These are phyloP conservation scores for Nebria ingens DNA, from an alignment of 1,140 invertebrate species.

Conservation along the genomic window DNA sequence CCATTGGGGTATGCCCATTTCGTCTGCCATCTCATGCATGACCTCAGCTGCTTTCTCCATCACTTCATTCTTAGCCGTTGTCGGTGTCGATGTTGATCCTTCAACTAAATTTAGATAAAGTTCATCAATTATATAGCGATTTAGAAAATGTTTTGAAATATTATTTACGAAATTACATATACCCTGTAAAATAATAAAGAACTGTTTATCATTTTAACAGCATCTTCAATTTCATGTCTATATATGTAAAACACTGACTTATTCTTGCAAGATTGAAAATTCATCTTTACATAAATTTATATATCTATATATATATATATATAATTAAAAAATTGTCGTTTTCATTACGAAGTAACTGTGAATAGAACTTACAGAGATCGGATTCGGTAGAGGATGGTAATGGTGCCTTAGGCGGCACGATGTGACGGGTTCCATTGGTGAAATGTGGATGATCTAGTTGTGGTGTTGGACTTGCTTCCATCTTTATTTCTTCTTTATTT, in stretches of 20 bases:
- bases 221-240: not conserved
- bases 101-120: too few species aligned
- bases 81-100: constrained; percentile 19
- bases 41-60: constrained; percentile 24
- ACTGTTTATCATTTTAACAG: not conserved
- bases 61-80: constrained; percentile 14
- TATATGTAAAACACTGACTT: not conserved
- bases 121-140: too few species aligned
- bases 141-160: too few species aligned
- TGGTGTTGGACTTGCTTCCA: not conserved
- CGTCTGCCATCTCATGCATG: constrained; percentile 43
- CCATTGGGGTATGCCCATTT: constrained; percentile 60
- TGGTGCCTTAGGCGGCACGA: too few species aligned
- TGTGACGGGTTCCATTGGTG: not conserved
- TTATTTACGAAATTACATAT: not conserved
- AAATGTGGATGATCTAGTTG: constrained; percentile 2
- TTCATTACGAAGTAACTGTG: too few species aligned
- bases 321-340: too few species aligned
- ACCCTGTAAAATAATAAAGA: not conserved
- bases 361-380: not conserved
- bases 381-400: not conserved
- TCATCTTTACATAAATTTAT: not conserved
- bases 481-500: not conserved
- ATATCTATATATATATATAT: too few species aligned
- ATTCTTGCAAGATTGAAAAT: not conserved